These are phyloP conservation scores for Trichechus manatus DNA, from an alignment of 2,113 vertebrate species.

Conservation along the genomic window DNA sequence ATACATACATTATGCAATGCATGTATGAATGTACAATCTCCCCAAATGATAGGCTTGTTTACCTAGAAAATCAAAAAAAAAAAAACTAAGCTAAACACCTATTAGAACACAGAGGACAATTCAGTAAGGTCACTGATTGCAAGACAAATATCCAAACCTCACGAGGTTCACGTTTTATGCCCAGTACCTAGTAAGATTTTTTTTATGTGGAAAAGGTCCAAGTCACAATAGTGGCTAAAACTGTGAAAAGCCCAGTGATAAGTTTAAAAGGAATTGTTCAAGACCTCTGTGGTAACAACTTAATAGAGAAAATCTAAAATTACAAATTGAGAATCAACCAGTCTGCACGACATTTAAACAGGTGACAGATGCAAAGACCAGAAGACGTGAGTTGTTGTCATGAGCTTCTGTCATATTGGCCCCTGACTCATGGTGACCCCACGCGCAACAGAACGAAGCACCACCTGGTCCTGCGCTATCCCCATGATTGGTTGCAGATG, in stretches of 20 bases:
- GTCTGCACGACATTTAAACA: too few species aligned
- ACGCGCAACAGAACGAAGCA: too few species aligned
- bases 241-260: not conserved
- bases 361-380: too few species aligned
- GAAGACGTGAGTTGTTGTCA: too few species aligned
- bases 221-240: not conserved
- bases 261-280: not conserved
- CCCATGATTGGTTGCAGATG: too few species aligned
- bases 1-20: not conserved
- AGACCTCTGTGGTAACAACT: not conserved
- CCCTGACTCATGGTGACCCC: too few species aligned
- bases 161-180: not conserved
- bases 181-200: not conserved
- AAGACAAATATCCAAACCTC: not conserved
- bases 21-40: fast-evolving
- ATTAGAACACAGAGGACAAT: not conserved
- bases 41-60: not conserved
- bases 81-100: not conserved
- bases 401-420: too few species aligned
- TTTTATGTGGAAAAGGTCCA: not conserved
- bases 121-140: not conserved
- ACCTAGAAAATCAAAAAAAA: not conserved
- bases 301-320: not conserved
- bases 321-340: not conserved
- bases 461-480: too few species aligned